Percentiles rank a stretch among this genome's conserved stretches.
Conservation (phyloP, 2,888 invertebrate species). For the Carcina quercana region DNA sequence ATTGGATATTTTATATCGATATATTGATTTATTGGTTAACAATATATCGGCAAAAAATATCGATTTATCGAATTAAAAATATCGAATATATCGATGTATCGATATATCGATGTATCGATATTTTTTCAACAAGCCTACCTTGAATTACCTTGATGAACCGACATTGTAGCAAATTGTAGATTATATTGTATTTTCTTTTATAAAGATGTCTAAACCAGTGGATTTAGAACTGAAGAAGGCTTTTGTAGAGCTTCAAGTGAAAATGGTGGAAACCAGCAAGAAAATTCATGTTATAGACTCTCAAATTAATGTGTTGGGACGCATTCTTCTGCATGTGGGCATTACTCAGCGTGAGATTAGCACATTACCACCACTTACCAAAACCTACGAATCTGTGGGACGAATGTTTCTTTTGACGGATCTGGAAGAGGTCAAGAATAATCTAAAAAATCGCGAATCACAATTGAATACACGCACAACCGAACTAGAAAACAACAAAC, state of each 20-base stretch:
- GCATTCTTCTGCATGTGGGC: conserved; percentile 80
- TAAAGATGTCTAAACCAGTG: conserved; percentile 60
- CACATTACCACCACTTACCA: conserved; percentile 76
- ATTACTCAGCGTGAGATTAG: conserved; percentile 80
- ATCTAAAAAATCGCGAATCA: conserved; percentile 75
- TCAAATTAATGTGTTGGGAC: conserved; percentile 81
- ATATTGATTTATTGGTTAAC: too few relatives aligned
- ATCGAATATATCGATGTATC: too few relatives aligned
- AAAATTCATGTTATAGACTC: conserved; percentile 86
- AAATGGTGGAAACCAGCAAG: conserved; percentile 86
- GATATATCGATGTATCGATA: too few relatives aligned
- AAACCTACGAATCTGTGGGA: conserved; percentile 87
- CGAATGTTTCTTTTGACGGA: conserved; percentile 87
- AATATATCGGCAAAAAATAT: too few relatives aligned
- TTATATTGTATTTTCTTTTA: too few relatives aligned
- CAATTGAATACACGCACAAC: conserved; percentile 79
- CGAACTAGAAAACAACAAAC: conserved; percentile 82
- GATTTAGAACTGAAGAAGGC: conserved; percentile 81
- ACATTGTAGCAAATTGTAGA: too few relatives aligned
- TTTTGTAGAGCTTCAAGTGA: conserved; percentile 86
- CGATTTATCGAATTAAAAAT: too few relatives aligned
- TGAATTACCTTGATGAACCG: too few relatives aligned
- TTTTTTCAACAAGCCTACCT: too few relatives aligned
- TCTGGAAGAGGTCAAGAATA: conserved; percentile 76
- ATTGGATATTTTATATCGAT: too few relatives aligned